Evolutionary conservation across 2,888 invertebrate genomes (phyloP), one percentile per base, ranked within the genome.

Genomic region (Caenorhabditis angaria): DNA sequence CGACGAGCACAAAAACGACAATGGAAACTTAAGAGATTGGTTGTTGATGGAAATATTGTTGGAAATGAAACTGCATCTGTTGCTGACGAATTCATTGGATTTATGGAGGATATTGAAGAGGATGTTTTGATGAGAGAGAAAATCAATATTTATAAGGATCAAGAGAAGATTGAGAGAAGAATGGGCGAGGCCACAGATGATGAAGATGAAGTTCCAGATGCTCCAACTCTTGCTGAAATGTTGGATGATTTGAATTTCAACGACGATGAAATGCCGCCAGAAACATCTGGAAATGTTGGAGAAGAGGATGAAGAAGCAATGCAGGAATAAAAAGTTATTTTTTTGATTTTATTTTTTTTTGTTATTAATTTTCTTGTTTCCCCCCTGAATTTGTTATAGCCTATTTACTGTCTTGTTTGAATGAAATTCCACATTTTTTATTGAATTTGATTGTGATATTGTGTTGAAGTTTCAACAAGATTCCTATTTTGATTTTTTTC

Each of bases 101-200:
- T 99, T 90, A 90, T 97, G 89, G 95, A 97, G 83, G 99, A 99
- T 87, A 89, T 99, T 77, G 99, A 99, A 88, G 97, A 99, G 89
- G 96, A 99, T 89, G 92, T 92, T 3, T 91, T 92, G 18, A 91
- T 94, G 86, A 91, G 99, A 65, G 93, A 94, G 87, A 93, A 95
- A 88, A 91, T 99, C 59, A 97, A 97, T 88, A 96, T 99, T 76
- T 99, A 94, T 89, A 88, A 88, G 76, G 80, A 81, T 58, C 47
- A 59, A 2, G 70, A 77, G 3, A 77, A 76, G 53, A 65, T 68
- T 8, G 47, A 47, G 18, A 27, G 27, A 14, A 22, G 25, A 51
- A 10, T 66, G 27, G 67, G 53, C 12, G 72, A 63, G 24, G 76
- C 65, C 2, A 77, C 60, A 27, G 85, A 88, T 85, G 92, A 93